A percentile compares a stretch with the other conserved stretches of the same genome.
Conservation (phyloP, 2,888 invertebrate genomes). For the Aspidiotus rigidus region DNA sequence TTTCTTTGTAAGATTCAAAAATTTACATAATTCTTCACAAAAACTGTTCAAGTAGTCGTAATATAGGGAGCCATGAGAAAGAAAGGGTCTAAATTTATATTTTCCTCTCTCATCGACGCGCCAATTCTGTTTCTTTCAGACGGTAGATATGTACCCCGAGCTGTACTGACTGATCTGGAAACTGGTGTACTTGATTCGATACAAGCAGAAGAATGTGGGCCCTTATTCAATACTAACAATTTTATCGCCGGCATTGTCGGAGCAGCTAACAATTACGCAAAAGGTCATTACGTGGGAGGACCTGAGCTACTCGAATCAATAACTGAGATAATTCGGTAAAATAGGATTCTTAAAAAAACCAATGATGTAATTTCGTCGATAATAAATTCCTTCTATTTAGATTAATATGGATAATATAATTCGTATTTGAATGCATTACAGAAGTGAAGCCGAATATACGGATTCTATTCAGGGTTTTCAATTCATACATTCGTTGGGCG, state of each 20-base stretch:
- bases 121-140: constrained; percentile 21
- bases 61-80: too few species aligned
- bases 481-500: constrained; percentile 21
- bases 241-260: constrained; percentile 25
- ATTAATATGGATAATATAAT: constrained; percentile 1
- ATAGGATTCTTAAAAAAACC: constrained; percentile 8
- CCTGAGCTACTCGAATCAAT: constrained; percentile 22
- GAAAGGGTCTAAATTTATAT: background rate
- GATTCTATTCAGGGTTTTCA: constrained; percentile 28
- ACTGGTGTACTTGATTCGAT: constrained; percentile 25
- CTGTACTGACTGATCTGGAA: constrained; percentile 25
- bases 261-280: constrained; percentile 28
- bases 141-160: constrained; percentile 28
- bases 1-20: too few species aligned
- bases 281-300: constrained; percentile 27
- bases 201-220: constrained; percentile 26
- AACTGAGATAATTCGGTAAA: constrained; percentile 25
- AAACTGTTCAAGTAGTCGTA: too few species aligned
- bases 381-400: background rate
- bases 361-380: background rate
- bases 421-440: background rate
- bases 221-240: constrained; percentile 25
- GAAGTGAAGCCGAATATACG: constrained; percentile 27
- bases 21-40: too few species aligned
- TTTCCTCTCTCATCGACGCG: background rate